A percentile compares a stretch with the other conserved stretches of the same genome.
Conservation (phyloP, 2,797 vertebrate species). For the Acrossocheilus wenchowensis region DNA sequence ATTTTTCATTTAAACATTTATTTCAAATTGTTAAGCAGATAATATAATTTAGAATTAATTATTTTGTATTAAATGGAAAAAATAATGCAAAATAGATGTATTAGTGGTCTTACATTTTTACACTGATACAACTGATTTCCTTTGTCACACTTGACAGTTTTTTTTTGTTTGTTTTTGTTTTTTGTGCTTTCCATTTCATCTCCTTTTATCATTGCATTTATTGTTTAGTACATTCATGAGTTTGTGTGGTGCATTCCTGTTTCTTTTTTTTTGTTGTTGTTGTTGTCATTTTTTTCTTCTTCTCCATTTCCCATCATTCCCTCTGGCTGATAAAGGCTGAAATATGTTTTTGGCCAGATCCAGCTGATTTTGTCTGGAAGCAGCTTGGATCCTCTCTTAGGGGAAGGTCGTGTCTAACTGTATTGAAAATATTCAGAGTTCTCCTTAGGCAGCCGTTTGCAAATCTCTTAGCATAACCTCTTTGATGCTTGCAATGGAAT, state of each 20-base stretch:
- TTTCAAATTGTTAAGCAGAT: neutral
- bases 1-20: neutral
- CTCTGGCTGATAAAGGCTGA: conserved; percentile 41
- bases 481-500: conserved; percentile 15
- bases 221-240: neutral
- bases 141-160: neutral
- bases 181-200: conserved; percentile 3
- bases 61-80: neutral
- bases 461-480: neutral
- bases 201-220: neutral
- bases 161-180: neutral
- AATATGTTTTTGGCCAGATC: conserved; percentile 50
- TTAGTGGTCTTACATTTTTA: neutral
- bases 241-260: neutral
- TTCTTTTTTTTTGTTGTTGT: neutral
- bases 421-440: conserved; percentile 18
- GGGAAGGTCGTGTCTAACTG: conserved; percentile 29
- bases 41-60: too few species aligned
- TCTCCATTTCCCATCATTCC: conserved; percentile 34
- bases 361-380: conserved; percentile 39
- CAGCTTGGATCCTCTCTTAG: conserved; percentile 30
- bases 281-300: too few species aligned
- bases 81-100: neutral
- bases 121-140: neutral
- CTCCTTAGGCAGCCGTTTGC: conserved; percentile 20